Conservation (phyloP, 2,797 vertebrate genomes). For the Eulemur mongoz region DNA sequence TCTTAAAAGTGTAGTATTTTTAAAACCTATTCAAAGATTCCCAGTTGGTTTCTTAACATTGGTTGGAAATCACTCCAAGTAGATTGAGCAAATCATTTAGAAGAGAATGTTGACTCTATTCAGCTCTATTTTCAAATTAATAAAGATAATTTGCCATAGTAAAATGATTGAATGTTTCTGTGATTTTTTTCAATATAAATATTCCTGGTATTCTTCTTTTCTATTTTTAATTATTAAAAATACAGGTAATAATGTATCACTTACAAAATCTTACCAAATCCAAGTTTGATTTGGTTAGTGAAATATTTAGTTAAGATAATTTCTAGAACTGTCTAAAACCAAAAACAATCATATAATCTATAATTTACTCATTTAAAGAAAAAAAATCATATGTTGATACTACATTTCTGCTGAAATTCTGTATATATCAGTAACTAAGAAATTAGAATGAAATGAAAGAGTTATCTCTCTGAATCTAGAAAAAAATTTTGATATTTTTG, state of each 20-base stretch:
- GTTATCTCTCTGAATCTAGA: not conserved
- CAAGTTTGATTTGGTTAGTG: not conserved
- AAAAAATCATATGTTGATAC: not conserved
- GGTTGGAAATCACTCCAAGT: slow-evolving; percentile 31
- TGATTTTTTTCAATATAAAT: not conserved
- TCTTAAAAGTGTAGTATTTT: slow-evolving; percentile 10
- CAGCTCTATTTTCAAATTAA: not conserved
- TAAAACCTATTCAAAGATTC: slow-evolving; percentile 13
- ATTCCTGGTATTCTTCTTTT: not conserved
- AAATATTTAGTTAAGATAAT: not conserved
- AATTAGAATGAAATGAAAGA: not conserved
- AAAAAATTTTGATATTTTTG: not conserved
- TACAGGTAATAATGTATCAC: not conserved
- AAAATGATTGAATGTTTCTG: not conserved
- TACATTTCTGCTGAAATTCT: not conserved
- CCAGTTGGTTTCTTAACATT: not conserved
- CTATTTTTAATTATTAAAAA: not conserved
- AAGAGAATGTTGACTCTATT: slow-evolving; percentile 7
- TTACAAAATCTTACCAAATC: not conserved
- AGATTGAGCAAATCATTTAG: slow-evolving; percentile 26
- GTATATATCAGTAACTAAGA: not conserved
- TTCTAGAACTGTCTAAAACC: not conserved
- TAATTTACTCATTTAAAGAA: not conserved
- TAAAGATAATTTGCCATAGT: not conserved
- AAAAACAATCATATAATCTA: not conserved